These are phyloP conservation scores for Acestrorhynchus altus DNA, from an alignment of 2,797 vertebrate species.

Conservation along the genomic window DNA sequence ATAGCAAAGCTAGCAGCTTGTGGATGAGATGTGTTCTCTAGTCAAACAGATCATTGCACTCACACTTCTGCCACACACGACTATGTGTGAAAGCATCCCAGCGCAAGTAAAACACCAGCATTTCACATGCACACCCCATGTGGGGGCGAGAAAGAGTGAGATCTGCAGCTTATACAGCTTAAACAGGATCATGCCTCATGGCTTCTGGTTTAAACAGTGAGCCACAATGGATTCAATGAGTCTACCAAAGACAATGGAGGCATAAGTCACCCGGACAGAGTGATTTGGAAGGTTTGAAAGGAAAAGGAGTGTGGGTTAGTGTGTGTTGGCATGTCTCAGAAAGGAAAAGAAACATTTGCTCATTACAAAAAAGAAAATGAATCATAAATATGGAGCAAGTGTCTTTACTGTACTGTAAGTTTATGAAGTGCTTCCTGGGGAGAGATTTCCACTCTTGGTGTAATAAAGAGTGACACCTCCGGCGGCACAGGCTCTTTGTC, in stretches of 20 bases:
- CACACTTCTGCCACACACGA: conserved; percentile 15
- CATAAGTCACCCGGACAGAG: background rate
- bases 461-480: conserved; percentile 44
- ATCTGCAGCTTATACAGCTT: background rate
- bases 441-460: conserved; percentile 17
- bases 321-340: background rate
- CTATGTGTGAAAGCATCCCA: conserved; percentile 33
- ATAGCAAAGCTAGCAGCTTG: background rate
- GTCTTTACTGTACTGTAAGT: background rate
- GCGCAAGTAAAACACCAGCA: conserved; percentile 19
- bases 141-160: background rate
- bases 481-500: conserved; percentile 48
- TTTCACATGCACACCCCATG: background rate
- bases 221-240: background rate
- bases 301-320: background rate
- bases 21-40: background rate
- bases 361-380: conserved; percentile 17
- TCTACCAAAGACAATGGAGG: background rate
- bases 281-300: background rate
- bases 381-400: background rate
- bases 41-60: background rate
- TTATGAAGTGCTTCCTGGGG: conserved; percentile 28
- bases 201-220: background rate
- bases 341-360: conserved; percentile 5
- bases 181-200: background rate